These are phyloP conservation scores for Nycteola revayana DNA, from an alignment of 2,888 invertebrate genomes.

Conservation along the genomic window DNA sequence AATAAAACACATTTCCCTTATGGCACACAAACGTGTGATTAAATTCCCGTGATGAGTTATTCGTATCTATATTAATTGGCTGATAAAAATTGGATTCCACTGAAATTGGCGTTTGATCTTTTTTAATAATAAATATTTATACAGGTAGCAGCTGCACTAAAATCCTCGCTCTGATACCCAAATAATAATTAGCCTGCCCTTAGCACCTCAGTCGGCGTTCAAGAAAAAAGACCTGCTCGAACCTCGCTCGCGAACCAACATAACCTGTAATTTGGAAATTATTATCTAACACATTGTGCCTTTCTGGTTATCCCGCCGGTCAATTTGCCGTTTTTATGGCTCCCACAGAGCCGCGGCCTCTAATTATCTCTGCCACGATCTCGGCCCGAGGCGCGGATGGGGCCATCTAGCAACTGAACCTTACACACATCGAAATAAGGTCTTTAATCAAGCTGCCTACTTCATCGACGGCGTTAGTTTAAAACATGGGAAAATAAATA, in stretches of 20 bases:
- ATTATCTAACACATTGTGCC: constrained; percentile 83
- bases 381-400: constrained; percentile 64
- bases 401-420: constrained; percentile 27
- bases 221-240: constrained; percentile 70
- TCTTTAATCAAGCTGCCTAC: constrained; percentile 27
- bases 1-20: too few relatives aligned
- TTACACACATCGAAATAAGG: constrained; percentile 30
- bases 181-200: constrained; percentile 82
- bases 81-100: constrained; percentile 66
- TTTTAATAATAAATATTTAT: constrained; percentile 81
- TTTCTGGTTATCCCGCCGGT: constrained; percentile 82
- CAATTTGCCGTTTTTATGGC: constrained; percentile 83
- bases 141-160: constrained; percentile 82
- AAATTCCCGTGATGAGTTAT: constrained; percentile 15
- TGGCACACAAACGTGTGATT: too few relatives aligned
- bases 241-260: constrained; percentile 74
- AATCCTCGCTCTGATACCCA: constrained; percentile 76
- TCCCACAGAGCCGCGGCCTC: constrained; percentile 79
- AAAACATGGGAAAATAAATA: constrained; percentile 73
- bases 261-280: constrained; percentile 82
- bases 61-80: constrained; percentile 45
- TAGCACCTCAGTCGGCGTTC: constrained; percentile 76
- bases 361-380: constrained; percentile 80
- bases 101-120: constrained; percentile 73
- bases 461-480: constrained; percentile 40